Base-by-base conservation (phyloP, 2,113 vertebrate genomes). In the Serinus canaria region DNA sequence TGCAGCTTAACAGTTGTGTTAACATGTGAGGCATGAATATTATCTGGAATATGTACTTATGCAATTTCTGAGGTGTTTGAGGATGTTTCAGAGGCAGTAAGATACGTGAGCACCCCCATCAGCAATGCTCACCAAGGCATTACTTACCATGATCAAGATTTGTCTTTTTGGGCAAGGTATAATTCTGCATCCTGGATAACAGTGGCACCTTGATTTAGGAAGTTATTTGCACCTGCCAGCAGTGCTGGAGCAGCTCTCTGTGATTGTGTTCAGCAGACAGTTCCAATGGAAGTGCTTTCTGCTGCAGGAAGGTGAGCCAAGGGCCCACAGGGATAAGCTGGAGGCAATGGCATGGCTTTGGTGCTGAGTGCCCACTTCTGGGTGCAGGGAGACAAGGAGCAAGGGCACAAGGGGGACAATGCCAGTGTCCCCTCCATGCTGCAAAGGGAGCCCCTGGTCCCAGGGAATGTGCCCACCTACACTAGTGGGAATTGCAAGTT, bases 391-490 rank as follows among this genome's bases (percentile, higher is more conserved):
- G 16, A 76, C 19, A 46, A 33, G 68, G 39, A 68, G 50, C 30
- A 76, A 60, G 20, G 50, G 15, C 31, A 37, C 30, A 43, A n/a
- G 22, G 6, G 11, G 47, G 52, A 55, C 6, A 70, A 37, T 0
- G 8, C 15, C 5, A 2, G 16, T 37, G n/a, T 10, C 31, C 27
- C 20, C 60, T 93, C 28, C 19, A 4, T 43, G 27, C 43, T 64
- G 55, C n/a, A 47, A 44, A 60, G 0, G 59, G 60, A 80, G 25
- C 17, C 9, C 28, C 76, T 43, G 35, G 30, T 46, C 10, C 22
- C 0, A 0, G 20, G 21, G 15, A 80, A 33, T 1, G 4, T 0
- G 0, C 23, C 37, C 33, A 69, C 33, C 11, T 2, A 0, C 10
- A 4, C 22, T 3, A 1, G 12, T 3, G 13, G 74, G 44, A 24